A percentile compares a stretch with the other conserved stretches of the same genome.
Conservation (phyloP, 2,113 vertebrate species). For the Labrus mixtus region DNA sequence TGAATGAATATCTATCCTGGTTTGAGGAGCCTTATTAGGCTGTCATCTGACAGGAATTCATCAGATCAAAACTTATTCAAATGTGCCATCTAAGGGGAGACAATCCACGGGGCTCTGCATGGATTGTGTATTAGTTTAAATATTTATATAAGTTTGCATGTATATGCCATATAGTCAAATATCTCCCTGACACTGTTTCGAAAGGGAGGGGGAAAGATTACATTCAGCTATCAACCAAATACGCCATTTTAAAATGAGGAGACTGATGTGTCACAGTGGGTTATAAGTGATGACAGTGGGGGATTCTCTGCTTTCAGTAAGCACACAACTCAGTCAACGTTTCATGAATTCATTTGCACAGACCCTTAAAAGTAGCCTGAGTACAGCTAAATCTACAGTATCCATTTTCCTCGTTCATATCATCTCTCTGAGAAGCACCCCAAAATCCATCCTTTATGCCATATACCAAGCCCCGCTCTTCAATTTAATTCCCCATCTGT, state of each 20-base stretch:
- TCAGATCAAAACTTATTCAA: conserved; percentile 60
- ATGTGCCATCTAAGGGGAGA: conserved; percentile 18
- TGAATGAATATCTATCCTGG: conserved; percentile 47
- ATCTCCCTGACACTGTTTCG: conserved; percentile 28
- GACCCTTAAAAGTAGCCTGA: conserved; percentile 49
- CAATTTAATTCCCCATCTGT: conserved; percentile 87
- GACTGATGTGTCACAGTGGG: conserved; percentile 59
- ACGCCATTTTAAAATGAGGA: conserved; percentile 51
- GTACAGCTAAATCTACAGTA: conserved; percentile 61
- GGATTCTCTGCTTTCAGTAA: conserved; percentile 33
- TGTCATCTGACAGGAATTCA: conserved; percentile 51
- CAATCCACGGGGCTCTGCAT: conserved; percentile 20
- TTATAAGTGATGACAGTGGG: conserved; percentile 49
- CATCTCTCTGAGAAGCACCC: conserved; percentile 46
- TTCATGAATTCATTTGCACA: conserved; percentile 49
- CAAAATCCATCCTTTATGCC: conserved; percentile 65
- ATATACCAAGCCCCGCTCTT: conserved; percentile 76
- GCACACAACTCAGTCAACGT: conserved; percentile 51
- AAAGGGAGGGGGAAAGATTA: background rate
- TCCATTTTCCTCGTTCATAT: conserved; percentile 53
- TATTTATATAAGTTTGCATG: conserved; percentile 8
- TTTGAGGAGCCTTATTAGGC: conserved; percentile 56
- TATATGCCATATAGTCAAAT: conserved; percentile 36
- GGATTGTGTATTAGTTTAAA: conserved; percentile 36
- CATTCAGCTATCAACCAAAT: conserved; percentile 53